Evolutionary conservation across 1,140 invertebrate genomes (phyloP), one percentile per base, ranked within the genome.

Genomic region (Harpegnathos saltator): DNA sequence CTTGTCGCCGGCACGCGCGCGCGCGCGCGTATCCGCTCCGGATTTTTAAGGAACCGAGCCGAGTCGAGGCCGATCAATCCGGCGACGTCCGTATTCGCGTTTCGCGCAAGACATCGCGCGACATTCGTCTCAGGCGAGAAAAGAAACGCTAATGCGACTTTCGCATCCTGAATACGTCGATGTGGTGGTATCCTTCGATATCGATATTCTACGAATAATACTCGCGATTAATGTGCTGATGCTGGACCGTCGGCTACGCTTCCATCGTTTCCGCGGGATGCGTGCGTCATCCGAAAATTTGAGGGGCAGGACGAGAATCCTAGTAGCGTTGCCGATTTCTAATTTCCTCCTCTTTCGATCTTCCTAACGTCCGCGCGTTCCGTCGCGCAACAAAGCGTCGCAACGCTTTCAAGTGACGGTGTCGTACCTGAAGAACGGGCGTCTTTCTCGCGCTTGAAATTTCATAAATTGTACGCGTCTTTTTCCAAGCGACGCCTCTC

Each of bases 301-400:
- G 9, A 75, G 29, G 5, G 22, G 14, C 3, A n/a, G 12, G 56
- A 68, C 54, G 29, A n/a, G 22, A 59, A 17, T 19, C 9, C 19
- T 9, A n/a, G 9, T 9, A n/a, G 9, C 22, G 56, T 17, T 19
- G 1, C 12, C 44, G 15, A 80, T 78, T 78, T n/a, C n/a, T 78
- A 7, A 71, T 71, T 69, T 44, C 3, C 11, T n/a, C 19, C 38
- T 71, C 19, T 54, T 48, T 38, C n/a, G 17, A n/a, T 65, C 11
- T 14, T 26, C n/a, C 3, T 52, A 22, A 78, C 54, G 54, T 11
- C 33, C 12, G 48, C 24, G 17, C 17, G 19, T n/a, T n/a, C n/a
- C n/a, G 17, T 69, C n/a, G 15, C 26, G 38, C 38, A 3, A 9
- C 4, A 9, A 44, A 11, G 38, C 3, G 38, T 44, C 7, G 11